Conservation (phyloP, 1,140 invertebrate genomes). For the Rhyzopertha dominica region DNA sequence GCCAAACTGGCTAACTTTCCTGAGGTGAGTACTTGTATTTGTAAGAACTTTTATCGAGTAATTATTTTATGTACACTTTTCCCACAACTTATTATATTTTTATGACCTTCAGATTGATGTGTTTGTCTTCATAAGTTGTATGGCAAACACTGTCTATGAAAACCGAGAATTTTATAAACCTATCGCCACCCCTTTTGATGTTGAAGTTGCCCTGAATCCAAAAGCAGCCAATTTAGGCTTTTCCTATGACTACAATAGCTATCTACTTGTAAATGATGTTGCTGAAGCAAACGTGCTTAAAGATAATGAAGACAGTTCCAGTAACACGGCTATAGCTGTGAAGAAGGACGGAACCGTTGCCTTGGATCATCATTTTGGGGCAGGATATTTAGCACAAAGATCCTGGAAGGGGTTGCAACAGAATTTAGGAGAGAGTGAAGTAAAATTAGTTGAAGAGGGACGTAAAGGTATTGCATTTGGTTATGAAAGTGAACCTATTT, state of each 20-base stretch:
- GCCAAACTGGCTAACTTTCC: slow-evolving; percentile 91
- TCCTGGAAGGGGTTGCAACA: slow-evolving; percentile 72
- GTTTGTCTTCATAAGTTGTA: slow-evolving; percentile 86
- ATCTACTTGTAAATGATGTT: slow-evolving; percentile 43
- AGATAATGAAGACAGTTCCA: slow-evolving; percentile 37
- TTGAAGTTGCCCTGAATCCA: slow-evolving; percentile 81
- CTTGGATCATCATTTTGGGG: slow-evolving; percentile 49
- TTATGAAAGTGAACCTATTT: slow-evolving; percentile 51
- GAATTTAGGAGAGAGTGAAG: slow-evolving; percentile 60
- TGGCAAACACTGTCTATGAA: slow-evolving; percentile 80
- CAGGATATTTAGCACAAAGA: slow-evolving; percentile 56
- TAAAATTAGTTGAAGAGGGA: slow-evolving; percentile 56
- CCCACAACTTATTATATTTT: slow-evolving; percentile 12
- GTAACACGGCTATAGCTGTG: slow-evolving; percentile 32
- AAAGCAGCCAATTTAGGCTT: slow-evolving; percentile 29
- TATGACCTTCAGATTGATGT: slow-evolving; percentile 70
- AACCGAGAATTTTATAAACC: slow-evolving; percentile 84
- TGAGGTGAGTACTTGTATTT: slow-evolving; percentile 54
- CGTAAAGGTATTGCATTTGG: slow-evolving; percentile 56
- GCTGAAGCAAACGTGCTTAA: slow-evolving; percentile 33
- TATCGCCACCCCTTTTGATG: slow-evolving; percentile 86
- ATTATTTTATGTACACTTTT: not conserved
- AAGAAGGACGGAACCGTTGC: slow-evolving; percentile 45
- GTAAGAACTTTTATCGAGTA: slow-evolving; percentile 1
- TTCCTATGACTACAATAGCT: slow-evolving; percentile 47